Conservation (phyloP, 2,113 vertebrate species). For the Crotalus tigris region DNA sequence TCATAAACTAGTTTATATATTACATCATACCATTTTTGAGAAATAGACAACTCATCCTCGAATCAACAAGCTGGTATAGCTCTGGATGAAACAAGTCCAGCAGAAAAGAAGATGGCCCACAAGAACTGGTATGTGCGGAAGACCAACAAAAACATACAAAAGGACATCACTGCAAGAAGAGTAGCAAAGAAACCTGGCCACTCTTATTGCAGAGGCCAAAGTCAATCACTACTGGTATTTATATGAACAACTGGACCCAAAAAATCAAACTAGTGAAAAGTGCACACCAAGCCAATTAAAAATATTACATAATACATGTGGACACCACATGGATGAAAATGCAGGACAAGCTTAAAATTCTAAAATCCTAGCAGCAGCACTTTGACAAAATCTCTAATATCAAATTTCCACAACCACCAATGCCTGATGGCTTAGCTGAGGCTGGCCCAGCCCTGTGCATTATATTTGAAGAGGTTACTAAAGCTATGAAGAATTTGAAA, state of each 20-base stretch:
- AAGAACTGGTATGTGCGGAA: not conserved
- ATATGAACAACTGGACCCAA: not conserved
- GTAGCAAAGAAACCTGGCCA: not conserved
- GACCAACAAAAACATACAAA: not conserved
- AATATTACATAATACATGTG: not conserved
- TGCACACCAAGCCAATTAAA: not conserved
- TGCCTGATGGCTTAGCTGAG: not conserved
- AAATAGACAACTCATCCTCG: not conserved
- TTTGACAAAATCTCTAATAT: not conserved
- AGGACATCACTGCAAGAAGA: not conserved
- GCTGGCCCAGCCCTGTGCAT: not conserved
- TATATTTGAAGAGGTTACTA: not conserved
- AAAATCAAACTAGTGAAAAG: not conserved
- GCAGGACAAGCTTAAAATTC: not conserved
- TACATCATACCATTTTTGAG: not conserved
- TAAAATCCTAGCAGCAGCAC: not conserved
- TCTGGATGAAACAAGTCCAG: not conserved
- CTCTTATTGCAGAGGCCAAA: not conserved
- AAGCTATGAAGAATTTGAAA: not conserved
- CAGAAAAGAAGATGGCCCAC: not conserved
- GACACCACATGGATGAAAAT: not conserved
- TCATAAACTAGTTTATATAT: not conserved
- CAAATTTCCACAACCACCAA: not conserved
- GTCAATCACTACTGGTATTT: not conserved
- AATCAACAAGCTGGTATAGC: not conserved